Evolutionary conservation across 2,113 vertebrate genomes (phyloP).

Genomic region (Sciurus niger): DNA sequence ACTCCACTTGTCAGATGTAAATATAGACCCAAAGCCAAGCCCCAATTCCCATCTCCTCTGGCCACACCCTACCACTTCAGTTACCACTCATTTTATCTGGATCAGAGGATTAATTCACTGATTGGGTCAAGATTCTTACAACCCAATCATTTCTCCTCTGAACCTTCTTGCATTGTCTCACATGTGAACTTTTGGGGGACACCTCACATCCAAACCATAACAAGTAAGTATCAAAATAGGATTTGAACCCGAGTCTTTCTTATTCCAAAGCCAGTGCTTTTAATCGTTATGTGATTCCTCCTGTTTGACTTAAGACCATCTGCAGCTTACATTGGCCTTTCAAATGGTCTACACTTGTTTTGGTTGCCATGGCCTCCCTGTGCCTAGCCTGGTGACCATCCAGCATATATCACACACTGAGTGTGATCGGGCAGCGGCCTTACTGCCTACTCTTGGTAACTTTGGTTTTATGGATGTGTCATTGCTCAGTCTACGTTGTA

Average conservation of each 20-base stretch:
- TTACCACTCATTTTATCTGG: no score
- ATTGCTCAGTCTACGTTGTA: neutral
- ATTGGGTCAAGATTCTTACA: no score
- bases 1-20: no score
- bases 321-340: neutral
- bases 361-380: neutral
- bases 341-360: neutral
- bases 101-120: no score
- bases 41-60: no score
- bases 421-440: neutral
- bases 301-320: neutral
- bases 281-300: neutral
- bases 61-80: no score
- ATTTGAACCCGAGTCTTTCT: conserved; percentile 46
- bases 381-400: neutral
- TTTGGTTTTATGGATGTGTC: neutral
- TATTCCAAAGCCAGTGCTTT: neutral
- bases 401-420: neutral
- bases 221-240: neutral
- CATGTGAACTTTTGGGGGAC: no score
- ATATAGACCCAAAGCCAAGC: no score
- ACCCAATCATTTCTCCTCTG: no score
- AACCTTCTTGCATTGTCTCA: no score
- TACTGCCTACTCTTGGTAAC: neutral
- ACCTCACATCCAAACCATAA: neutral